A percentile compares a stretch with the other conserved stretches of the same genome.
phyloP scores from a whole-genome alignment of 2,113 vertebrate genomes.

The Cheirogaleus medius region DNA sequence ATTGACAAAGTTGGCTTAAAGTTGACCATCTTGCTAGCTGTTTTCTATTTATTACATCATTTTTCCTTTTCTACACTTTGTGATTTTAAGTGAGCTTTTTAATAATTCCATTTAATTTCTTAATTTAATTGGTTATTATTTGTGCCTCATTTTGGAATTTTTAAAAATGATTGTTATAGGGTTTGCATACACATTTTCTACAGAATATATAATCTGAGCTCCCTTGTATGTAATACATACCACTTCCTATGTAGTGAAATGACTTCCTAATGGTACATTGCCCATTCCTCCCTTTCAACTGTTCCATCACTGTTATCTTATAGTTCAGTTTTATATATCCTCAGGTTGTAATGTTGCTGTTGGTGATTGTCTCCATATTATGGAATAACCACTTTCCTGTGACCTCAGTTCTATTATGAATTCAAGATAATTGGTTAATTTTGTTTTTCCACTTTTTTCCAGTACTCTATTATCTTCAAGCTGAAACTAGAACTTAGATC shows the following conservation, averaged over 20 bases:
- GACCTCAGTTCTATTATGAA: background rate
- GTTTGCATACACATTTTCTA: background rate
- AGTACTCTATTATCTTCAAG: background rate
- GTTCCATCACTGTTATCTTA: background rate
- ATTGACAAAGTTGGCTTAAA: background rate
- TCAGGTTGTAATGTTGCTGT: background rate
- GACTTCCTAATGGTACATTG: background rate
- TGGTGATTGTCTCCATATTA: background rate
- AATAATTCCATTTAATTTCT: background rate
- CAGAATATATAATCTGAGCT: background rate
- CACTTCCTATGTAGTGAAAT: background rate
- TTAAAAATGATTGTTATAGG: background rate
- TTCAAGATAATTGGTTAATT: background rate
- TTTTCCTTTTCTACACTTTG: background rate
- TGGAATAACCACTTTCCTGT: background rate
- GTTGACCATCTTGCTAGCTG: background rate
- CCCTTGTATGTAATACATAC: accelerated
- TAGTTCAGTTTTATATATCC: too few species aligned
- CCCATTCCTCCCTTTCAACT: background rate
- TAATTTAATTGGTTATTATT: background rate
- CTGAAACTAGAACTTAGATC: background rate
- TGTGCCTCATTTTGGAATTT: background rate
- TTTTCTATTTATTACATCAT: background rate
- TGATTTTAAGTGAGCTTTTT: background rate
- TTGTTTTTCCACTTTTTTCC: background rate